Evolutionary conservation across 2,113 vertebrate species (phyloP), one percentile per base, ranked within the genome.

Genomic region (Tautogolabrus adspersus): DNA sequence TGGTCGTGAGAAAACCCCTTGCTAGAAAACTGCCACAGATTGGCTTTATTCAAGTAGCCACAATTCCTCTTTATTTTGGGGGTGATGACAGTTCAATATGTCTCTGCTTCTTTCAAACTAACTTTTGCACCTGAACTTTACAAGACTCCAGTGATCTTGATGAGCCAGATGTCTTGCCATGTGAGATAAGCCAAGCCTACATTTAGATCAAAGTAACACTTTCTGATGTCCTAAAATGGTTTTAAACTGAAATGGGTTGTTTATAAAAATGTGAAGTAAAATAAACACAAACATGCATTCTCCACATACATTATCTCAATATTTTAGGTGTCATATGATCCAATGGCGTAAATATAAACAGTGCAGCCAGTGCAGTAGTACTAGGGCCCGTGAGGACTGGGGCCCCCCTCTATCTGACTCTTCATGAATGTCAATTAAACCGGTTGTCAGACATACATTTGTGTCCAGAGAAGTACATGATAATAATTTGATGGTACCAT

Each of bases 71-170:
- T 67, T 2, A 2, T 8, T 38, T 15, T n/a, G 6, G 1, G 3
- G 38, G 16, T 9, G 22, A 30, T 60, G 18, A 19, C 10, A 19
- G 22, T 64, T n/a, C 59, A 70, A 6, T 26, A 52, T 23, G 42
- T n/a, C 13, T 22, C 49, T 47, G 23, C 30, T 42, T n/a, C 16
- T 7, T 42, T 58, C 55, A 8, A 54, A 59, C 6, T 9, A 72
- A 23, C 5, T 58, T 47, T 66, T 58, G 10, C 66, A 57, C 8
- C 22, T 55, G 44, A 70, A 75, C 62, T 19, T 71, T 37, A 47
- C 10, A 22, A 49, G 47, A 26, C 11, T 59, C 34, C 9, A 9
- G 7, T 23, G 42, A 65, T 38, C 13, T 21, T 16, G n/a, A 26
- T 60, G 56, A 51, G 57, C 56, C 13, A 22, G 55, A 59, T 22